Conservation (phyloP, 2,888 invertebrate species). For the Tenthredo livida region DNA sequence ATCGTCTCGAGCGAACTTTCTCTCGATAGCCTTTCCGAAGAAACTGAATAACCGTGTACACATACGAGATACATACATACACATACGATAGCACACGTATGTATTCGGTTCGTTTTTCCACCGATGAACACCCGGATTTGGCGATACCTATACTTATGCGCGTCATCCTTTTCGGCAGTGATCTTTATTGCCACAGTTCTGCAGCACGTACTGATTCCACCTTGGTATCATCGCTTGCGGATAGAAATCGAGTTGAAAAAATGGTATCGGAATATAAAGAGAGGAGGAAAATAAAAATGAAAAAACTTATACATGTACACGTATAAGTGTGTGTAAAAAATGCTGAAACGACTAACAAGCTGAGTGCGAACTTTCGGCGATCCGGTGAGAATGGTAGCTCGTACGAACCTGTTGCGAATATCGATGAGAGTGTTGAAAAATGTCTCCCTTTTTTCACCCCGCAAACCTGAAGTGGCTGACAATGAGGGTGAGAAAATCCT, state of each 20-base stretch:
- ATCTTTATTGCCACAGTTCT: neutral
- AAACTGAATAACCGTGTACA: neutral
- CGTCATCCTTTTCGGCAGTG: neutral
- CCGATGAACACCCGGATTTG: neutral
- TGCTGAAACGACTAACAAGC: constrained; percentile 32
- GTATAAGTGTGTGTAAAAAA: neutral
- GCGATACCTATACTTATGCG: neutral
- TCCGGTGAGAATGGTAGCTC: neutral
- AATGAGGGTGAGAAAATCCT: constrained; percentile 12
- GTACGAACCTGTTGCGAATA: constrained; percentile 49
- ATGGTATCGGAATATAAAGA: neutral
- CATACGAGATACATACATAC: too few relatives aligned
- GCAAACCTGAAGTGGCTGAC: neutral
- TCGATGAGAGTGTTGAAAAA: constrained; percentile 35
- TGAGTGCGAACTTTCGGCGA: constrained; percentile 7
- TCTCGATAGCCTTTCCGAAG: constrained; percentile 4
- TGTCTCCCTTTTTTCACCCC: neutral
- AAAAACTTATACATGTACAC: neutral
- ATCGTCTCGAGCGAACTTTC: constrained; percentile 9
- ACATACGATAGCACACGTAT: neutral
- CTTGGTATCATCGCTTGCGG: neutral
- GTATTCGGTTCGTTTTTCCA: neutral
- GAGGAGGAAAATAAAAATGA: neutral
- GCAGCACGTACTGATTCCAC: neutral
- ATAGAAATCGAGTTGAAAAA: neutral